Evolutionary conservation across 2,113 vertebrate genomes (phyloP).

Genomic region (Pseudopodoces humilis): DNA sequence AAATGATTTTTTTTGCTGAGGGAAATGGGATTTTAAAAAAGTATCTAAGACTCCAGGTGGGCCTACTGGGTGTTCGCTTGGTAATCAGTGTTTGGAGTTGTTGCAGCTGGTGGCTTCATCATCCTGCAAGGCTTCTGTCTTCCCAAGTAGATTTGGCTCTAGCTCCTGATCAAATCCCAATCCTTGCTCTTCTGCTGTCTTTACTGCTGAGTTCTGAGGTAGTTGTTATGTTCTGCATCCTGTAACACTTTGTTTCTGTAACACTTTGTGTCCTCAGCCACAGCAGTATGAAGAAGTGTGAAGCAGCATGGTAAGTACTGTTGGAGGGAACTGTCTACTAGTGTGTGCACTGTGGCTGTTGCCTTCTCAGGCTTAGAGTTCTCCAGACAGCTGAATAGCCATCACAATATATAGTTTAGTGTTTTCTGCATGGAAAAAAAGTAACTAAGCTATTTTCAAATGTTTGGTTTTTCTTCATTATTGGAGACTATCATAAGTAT

Average conservation of each 20-base stretch:
- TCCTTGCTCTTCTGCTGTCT: not conserved
- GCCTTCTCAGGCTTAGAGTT: not conserved
- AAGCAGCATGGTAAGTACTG: not conserved
- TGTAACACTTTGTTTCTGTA: fast-evolving
- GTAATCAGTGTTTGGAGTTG: not conserved
- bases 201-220: not conserved
- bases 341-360: fast-evolving
- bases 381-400: not conserved
- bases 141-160: not conserved
- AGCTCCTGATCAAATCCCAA: not conserved
- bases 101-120: not conserved
- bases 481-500: not conserved
- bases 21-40: not conserved
- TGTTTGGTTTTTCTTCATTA: not conserved
- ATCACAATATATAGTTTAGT: not conserved
- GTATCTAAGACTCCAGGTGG: not conserved
- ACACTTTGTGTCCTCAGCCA: fast-evolving
- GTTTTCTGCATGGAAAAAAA: not conserved
- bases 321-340: not conserved
- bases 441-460: not conserved
- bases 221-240: not conserved
- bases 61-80: not conserved
- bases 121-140: not conserved
- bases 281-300: not conserved
- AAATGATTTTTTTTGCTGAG: not conserved